phyloP scores from a whole-genome alignment of 2,888 invertebrate species.

The Myathropa florea region DNA sequence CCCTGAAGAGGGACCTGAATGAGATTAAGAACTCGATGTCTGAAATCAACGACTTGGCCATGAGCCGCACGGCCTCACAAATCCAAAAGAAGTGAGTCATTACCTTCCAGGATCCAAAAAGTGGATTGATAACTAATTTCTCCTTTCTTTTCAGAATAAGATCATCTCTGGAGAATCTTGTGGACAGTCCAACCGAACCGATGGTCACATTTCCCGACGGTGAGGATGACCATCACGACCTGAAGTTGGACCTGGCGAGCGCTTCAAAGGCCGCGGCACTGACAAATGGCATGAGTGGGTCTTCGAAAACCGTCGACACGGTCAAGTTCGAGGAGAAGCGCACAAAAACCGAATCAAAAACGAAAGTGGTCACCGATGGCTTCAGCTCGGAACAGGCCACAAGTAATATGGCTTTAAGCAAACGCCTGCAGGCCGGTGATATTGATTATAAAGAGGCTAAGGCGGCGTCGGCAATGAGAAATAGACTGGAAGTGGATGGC shows the following conservation, averaged over 20 bases:
- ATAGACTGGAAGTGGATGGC: constrained; percentile 91
- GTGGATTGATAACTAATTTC: not conserved
- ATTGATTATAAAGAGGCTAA: constrained; percentile 90
- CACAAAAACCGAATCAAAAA: constrained; percentile 88
- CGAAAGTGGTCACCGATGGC: constrained; percentile 90
- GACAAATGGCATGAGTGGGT: constrained; percentile 77
- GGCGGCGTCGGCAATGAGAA: constrained; percentile 89
- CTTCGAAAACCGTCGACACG: constrained; percentile 82
- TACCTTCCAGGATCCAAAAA: not conserved
- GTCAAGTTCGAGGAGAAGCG: constrained; percentile 92
- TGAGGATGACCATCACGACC: constrained; percentile 84
- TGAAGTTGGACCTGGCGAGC: constrained; percentile 80
- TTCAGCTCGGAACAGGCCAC: constrained; percentile 89
- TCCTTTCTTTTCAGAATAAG: constrained; percentile 82
- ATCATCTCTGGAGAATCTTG: constrained; percentile 90
- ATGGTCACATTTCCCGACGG: constrained; percentile 91
- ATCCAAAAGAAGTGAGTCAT: constrained; percentile 77
- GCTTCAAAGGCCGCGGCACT: constrained; percentile 80
- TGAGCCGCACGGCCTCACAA: constrained; percentile 75
- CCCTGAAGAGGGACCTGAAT: constrained; percentile 89
- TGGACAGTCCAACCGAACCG: constrained; percentile 86
- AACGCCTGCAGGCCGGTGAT: constrained; percentile 90
- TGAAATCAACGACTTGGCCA: constrained; percentile 89
- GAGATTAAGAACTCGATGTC: constrained; percentile 89
- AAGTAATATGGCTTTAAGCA: constrained; percentile 87